Conservation (phyloP, 1,140 invertebrate species). For the Pogonomyrmex californicus region DNA sequence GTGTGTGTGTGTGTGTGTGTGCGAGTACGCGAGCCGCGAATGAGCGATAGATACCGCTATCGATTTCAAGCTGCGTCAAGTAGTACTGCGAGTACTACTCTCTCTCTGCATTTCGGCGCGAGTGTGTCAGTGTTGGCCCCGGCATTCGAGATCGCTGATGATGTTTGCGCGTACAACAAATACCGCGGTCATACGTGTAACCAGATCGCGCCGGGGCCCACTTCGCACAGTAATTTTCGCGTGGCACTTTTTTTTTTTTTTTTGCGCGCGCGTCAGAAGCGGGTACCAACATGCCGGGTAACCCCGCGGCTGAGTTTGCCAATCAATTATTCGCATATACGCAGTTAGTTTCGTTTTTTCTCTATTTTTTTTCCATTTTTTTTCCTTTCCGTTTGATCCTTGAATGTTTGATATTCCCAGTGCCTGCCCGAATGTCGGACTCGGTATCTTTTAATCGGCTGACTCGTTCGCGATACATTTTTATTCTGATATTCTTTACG, state of each 20-base stretch:
- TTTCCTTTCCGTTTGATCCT: neutral
- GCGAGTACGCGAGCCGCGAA: constrained; percentile 25
- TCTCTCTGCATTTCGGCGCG: neutral
- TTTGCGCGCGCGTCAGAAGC: neutral
- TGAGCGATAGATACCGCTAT: constrained; percentile 54
- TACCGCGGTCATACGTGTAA: constrained; percentile 46
- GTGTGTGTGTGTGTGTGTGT: neutral
- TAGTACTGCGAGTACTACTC: constrained; percentile 24
- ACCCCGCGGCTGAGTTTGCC: constrained; percentile 16
- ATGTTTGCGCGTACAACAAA: constrained; percentile 50
- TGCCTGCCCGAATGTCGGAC: neutral
- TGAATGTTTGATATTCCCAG: neutral
- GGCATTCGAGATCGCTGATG: constrained; percentile 36
- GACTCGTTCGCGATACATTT: neutral
- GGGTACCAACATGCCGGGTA: constrained; percentile 14
- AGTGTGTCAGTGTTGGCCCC: neutral
- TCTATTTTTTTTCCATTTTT: neutral
- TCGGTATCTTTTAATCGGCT: neutral
- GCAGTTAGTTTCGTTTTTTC: neutral
- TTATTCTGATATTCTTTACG: neutral
- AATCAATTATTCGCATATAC: constrained; percentile 25
- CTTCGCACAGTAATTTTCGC: constrained; percentile 35
- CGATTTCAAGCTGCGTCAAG: constrained; percentile 49
- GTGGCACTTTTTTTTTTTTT: constrained; percentile 27
- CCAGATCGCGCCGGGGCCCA: neutral